Base-by-base conservation (phyloP, 2,797 vertebrate genomes). In the Fratercula arctica region DNA sequence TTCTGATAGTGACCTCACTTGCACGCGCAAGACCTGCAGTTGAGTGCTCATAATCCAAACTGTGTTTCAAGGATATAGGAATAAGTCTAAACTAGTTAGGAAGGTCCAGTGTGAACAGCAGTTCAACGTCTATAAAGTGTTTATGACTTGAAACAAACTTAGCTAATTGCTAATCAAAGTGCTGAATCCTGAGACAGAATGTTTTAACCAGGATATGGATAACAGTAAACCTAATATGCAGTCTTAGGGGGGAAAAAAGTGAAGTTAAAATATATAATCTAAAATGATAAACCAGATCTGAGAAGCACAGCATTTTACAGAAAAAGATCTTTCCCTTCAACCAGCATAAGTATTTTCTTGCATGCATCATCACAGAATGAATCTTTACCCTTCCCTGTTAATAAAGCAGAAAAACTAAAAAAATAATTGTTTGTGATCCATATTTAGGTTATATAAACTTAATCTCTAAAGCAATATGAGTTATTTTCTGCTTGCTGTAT, bases 71-170 rank as follows among this genome's bases (percentile, higher is more conserved):
- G 21, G 15, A 35, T 46, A 3, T 6, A 46, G 14, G 29, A 90
- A 45, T 67, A 67, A 51, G 4, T n/a, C 83, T 41, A 80, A 95
- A 89, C 24, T 45, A n/a, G 31, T 73, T 77, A 46, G 59, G 25
- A 81, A 80, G 12, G 57, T 45, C 87, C 67, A 87, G 6, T 79
- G 56, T 39, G 81, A 82, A 50, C 39, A 84, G 45, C 74, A 91
- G 23, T 67, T 95, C 37, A 83, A 64, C 33, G 20, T 59, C 51
- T 89, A 56, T 89, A 56, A 93, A 91, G 53, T 54, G 37, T 84
- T 94, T 85, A 50, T 8, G 31, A 94, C 74, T 89, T 85, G 59
- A 90, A 96, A 88, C 66, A 97, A 94, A 88, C 28, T 85, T 43
- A 92, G 60, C 25, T 92, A 92, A 87, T 90, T 85, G 72, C 46